Percentiles rank a stretch among this genome's conserved stretches.
Conservation (phyloP, 30 jellyfish, hydroid and myxozoan genomes). For the Hydractinia echinata region DNA sequence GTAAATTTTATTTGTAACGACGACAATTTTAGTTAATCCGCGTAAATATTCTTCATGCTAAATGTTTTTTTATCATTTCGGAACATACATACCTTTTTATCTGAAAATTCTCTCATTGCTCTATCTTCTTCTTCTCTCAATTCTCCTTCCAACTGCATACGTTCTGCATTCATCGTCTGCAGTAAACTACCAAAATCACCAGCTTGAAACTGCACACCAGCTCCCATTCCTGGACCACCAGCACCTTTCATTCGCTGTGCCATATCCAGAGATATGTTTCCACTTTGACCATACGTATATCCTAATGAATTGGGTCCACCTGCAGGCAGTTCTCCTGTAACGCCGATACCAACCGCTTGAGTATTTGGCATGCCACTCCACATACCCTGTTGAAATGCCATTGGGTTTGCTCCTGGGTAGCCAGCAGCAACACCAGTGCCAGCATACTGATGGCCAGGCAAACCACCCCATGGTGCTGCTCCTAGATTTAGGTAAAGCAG, state of each 20-base stretch:
- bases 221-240: background rate
- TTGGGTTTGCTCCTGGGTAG: background rate
- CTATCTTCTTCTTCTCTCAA: constrained; percentile 59
- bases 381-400: background rate
- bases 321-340: background rate
- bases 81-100: constrained; percentile 47
- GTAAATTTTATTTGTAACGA: no score
- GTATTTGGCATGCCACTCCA: constrained; percentile 8
- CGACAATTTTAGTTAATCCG: no score
- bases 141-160: constrained; percentile 77
- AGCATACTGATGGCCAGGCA: constrained; percentile 2
- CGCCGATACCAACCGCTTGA: background rate
- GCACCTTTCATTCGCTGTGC: background rate
- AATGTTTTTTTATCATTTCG: no score
- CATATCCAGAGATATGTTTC: background rate
- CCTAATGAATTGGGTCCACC: background rate
- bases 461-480: constrained; percentile 4
- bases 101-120: constrained; percentile 60
- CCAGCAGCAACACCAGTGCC: constrained; percentile 2
- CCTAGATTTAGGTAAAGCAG: background rate
- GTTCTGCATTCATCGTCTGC: constrained; percentile 80
- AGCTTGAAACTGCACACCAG: constrained; percentile 32
- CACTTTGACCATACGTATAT: background rate
- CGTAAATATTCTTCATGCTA: no score
- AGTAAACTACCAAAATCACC: constrained; percentile 78